Conservation (phyloP, 2,797 vertebrate genomes). For the Eulemur rubriventer region DNA sequence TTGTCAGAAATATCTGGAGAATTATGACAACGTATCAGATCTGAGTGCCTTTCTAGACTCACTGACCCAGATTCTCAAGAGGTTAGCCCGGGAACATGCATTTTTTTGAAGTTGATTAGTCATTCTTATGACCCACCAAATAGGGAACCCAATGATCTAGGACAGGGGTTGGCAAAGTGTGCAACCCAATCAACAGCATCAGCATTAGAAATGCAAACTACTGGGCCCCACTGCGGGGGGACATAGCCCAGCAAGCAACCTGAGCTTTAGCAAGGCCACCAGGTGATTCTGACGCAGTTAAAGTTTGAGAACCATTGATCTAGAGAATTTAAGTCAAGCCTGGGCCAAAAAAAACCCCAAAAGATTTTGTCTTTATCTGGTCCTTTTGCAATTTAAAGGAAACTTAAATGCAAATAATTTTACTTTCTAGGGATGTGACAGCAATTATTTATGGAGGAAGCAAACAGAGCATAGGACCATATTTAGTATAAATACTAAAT, state of each 20-base stretch:
- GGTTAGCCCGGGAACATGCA: not conserved
- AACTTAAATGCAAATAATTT: conserved; percentile 13
- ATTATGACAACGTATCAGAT: not conserved
- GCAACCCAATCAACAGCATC: not conserved
- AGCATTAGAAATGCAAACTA: not conserved
- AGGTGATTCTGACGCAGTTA: not conserved
- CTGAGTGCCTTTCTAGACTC: not conserved
- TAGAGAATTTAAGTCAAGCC: not conserved
- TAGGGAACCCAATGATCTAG: not conserved
- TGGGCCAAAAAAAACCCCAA: not conserved
- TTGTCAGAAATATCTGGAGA: not conserved
- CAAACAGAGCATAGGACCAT: not conserved
- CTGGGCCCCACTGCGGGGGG: too few relatives aligned
- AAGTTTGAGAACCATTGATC: not conserved
- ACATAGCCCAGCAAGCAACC: not conserved
- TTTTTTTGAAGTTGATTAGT: not conserved
- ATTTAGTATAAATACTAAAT: too few relatives aligned
- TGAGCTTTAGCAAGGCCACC: not conserved
- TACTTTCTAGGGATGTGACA: conserved; percentile 6
- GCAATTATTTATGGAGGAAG: not conserved
- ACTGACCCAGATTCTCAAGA: conserved; percentile 13
- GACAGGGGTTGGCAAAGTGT: not conserved
- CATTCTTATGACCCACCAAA: not conserved
- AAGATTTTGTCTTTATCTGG: not conserved
- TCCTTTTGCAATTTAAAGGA: not conserved